Conservation (phyloP, 2,888 invertebrate species). For the Drosophila infuscata region DNA sequence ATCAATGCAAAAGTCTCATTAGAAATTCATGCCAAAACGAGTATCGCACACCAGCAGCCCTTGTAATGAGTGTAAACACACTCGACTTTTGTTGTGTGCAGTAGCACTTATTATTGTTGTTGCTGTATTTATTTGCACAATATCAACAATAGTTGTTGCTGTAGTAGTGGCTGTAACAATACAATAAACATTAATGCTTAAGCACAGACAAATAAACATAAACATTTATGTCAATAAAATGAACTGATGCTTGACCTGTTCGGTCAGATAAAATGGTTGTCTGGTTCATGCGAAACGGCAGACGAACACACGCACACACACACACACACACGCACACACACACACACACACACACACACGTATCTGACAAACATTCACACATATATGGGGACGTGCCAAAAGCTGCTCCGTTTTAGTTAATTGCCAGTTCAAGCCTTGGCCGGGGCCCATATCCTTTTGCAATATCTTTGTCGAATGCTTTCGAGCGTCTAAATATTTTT, state of each 20-base stretch:
- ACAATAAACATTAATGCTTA: conserved; percentile 71
- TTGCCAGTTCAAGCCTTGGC: conserved; percentile 39
- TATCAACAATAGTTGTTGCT: conserved; percentile 44
- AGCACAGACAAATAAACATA: conserved; percentile 76
- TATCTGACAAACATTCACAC: not conserved
- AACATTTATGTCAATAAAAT: conserved; percentile 78
- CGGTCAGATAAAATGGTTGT: conserved; percentile 67
- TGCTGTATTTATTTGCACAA: conserved; percentile 56
- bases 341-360: too few relatives aligned
- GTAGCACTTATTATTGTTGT: conserved; percentile 36
- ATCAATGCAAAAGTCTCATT: conserved; percentile 50
- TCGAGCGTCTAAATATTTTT: conserved; percentile 65
- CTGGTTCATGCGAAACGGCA: conserved; percentile 36
- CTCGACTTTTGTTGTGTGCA: conserved; percentile 47
- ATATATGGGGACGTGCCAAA: conserved; percentile 35
- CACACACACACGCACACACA: not conserved
- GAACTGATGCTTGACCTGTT: conserved; percentile 74
- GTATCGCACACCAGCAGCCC: conserved; percentile 39
- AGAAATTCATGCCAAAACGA: conserved; percentile 32
- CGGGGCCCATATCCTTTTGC: conserved; percentile 26
- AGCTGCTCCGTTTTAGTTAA: conserved; percentile 56
- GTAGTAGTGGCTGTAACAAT: conserved; percentile 44
- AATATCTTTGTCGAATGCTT: conserved; percentile 51
- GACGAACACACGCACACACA: conserved; percentile 6
- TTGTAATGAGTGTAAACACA: conserved; percentile 47